Percentiles rank a stretch among this genome's conserved stretches.
phyloP scores from a whole-genome alignment of 2,888 invertebrate genomes.

The Chaetogeoica ovagalla region DNA sequence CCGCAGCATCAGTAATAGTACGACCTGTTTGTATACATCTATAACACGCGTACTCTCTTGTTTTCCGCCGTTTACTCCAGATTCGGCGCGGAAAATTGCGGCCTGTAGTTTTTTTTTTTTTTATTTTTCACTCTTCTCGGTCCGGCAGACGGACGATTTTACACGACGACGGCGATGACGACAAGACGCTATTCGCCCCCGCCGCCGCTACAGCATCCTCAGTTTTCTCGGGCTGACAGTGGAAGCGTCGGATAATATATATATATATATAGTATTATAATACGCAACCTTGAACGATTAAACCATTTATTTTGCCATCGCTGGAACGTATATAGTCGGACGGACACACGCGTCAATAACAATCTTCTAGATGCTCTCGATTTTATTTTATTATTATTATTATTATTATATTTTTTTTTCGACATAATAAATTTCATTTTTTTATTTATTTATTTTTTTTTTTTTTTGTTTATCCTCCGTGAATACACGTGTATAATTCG shows the following conservation, averaged over 20 bases:
- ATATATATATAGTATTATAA: no score
- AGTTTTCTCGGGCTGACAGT: not conserved
- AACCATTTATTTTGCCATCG: no score
- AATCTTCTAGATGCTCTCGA: not conserved
- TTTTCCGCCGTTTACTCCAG: slow-evolving; percentile 35
- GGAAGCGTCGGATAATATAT: no score
- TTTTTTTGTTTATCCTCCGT: not conserved
- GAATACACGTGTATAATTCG: not conserved
- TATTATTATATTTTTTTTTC: not conserved
- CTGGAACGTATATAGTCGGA: no score
- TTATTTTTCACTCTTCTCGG: not conserved
- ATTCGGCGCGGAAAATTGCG: slow-evolving; percentile 36
- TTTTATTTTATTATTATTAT: slow-evolving; percentile 12
- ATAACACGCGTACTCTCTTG: not conserved
- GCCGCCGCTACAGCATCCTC: not conserved
- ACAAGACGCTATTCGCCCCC: no score
- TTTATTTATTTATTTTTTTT: no score
- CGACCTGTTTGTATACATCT: no score
- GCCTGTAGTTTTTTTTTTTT: not conserved
- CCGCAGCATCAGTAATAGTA: no score
- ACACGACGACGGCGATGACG: not conserved
- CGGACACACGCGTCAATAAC: no score
- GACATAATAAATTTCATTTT: slow-evolving; percentile 29
- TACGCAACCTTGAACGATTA: no score
- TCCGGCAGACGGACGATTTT: not conserved